These are phyloP conservation scores for Gadus chalcogrammus DNA, from an alignment of 2,113 vertebrate species.

Conservation along the genomic window DNA sequence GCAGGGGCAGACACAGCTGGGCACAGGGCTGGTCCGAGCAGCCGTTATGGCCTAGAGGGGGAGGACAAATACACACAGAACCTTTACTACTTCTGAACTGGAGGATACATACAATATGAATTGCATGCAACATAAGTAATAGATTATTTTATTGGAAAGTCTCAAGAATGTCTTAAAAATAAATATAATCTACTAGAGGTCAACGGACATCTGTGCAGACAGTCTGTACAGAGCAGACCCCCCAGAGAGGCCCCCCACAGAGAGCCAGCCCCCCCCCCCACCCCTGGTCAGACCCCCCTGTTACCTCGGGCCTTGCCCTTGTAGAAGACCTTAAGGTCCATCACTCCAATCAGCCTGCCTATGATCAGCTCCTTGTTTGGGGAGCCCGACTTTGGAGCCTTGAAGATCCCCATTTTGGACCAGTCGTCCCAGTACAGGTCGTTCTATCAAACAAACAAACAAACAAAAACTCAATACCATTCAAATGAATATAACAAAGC, in stretches of 20 bases:
- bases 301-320: constrained; percentile 86
- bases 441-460: constrained; percentile 70
- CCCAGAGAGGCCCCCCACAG: too few species aligned
- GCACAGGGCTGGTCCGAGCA: constrained; percentile 85
- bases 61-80: not conserved
- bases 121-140: too few species aligned
- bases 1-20: constrained; percentile 88
- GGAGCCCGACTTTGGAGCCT: constrained; percentile 85
- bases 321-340: constrained; percentile 99
- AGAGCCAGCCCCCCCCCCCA: too few species aligned
- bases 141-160: too few species aligned
- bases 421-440: constrained; percentile 99
- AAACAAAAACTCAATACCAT: constrained; percentile 76
- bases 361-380: constrained; percentile 81
- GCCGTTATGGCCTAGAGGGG: constrained; percentile 79
- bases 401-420: constrained; percentile 95
- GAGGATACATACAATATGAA: too few species aligned
- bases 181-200: too few species aligned
- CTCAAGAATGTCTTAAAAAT: too few species aligned
- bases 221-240: too few species aligned
- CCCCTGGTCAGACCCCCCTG: not conserved
- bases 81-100: not conserved
- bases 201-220: too few species aligned
- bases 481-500: not conserved
- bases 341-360: constrained; percentile 85